Percentiles rank a stretch among this genome's conserved stretches.
phyloP scores from a whole-genome alignment of 2,113 vertebrate species.

The Malaclemys terrapin region DNA sequence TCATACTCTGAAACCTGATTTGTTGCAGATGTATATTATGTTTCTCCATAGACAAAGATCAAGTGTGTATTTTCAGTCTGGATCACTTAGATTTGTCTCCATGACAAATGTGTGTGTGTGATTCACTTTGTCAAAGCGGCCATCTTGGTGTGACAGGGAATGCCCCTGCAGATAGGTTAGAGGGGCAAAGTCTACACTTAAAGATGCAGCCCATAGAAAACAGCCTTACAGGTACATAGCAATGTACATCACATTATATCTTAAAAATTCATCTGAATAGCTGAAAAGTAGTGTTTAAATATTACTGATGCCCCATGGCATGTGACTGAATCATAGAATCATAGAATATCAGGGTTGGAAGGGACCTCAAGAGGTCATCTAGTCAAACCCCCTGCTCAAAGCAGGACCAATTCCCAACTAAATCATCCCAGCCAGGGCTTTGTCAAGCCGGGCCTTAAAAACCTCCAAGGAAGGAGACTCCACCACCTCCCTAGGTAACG shows the following conservation, averaged over 20 bases:
- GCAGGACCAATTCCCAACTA: too few relatives aligned
- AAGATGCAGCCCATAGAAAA: background rate
- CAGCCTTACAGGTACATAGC: background rate
- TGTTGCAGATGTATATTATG: background rate
- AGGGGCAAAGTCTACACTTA: background rate
- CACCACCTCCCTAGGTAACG: too few relatives aligned
- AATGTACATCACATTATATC: background rate
- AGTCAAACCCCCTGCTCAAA: too few relatives aligned
- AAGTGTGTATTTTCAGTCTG: background rate
- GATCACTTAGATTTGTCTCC: background rate
- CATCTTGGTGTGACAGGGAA: background rate
- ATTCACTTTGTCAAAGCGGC: background rate
- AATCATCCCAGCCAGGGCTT: too few relatives aligned
- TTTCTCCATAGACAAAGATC: background rate
- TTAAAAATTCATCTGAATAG: background rate
- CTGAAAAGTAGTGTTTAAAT: background rate
- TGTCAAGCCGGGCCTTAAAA: too few relatives aligned
- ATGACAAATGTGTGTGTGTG: background rate
- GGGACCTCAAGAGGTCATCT: too few relatives aligned
- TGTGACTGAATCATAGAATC: constrained; percentile 1
- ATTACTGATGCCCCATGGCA: background rate
- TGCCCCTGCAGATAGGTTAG: background rate
- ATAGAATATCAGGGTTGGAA: too few relatives aligned
- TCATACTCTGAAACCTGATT: background rate
- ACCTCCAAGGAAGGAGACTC: too few relatives aligned